Evolutionary conservation across 2,113 vertebrate genomes (phyloP).

Genomic region (Apteryx mantelli): DNA sequence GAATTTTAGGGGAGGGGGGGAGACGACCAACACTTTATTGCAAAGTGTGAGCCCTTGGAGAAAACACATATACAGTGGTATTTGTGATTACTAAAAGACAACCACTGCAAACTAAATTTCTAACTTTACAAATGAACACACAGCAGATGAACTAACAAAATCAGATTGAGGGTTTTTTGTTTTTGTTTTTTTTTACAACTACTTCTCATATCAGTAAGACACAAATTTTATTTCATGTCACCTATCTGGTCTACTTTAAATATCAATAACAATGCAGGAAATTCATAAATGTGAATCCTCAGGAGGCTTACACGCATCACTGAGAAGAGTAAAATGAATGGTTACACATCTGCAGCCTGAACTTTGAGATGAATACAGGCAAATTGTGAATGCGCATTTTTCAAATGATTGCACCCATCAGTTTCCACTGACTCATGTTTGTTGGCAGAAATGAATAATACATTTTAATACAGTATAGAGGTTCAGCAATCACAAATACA

Average conservation of each 20-base stretch:
- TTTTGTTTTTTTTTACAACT: not conserved
- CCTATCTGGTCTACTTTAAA: conserved; percentile 20
- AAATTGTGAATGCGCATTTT: conserved; percentile 37
- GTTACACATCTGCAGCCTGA: conserved; percentile 38
- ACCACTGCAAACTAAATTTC: conserved; percentile 18
- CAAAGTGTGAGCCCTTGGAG: not conserved
- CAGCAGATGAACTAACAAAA: conserved; percentile 34
- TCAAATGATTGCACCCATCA: conserved; percentile 16
- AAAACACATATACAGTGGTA: not conserved
- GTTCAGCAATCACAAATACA: conserved; percentile 9
- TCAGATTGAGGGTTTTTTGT: not conserved
- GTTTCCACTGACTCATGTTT: conserved; percentile 35
- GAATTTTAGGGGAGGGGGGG: not conserved
- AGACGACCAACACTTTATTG: not conserved
- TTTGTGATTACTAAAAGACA: not conserved
- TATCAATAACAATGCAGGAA: not conserved
- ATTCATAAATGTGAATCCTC: conserved; percentile 40
- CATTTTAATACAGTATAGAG: conserved; percentile 16
- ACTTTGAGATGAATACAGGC: conserved; percentile 26
- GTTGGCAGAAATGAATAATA: conserved; percentile 48
- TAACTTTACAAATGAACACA: conserved; percentile 25
- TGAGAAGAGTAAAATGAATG: conserved; percentile 39
- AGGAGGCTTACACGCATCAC: not conserved
- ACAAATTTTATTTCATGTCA: not conserved
- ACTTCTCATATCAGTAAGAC: not conserved